Conservation (phyloP, 1,140 invertebrate genomes). For the Samia ricini region DNA sequence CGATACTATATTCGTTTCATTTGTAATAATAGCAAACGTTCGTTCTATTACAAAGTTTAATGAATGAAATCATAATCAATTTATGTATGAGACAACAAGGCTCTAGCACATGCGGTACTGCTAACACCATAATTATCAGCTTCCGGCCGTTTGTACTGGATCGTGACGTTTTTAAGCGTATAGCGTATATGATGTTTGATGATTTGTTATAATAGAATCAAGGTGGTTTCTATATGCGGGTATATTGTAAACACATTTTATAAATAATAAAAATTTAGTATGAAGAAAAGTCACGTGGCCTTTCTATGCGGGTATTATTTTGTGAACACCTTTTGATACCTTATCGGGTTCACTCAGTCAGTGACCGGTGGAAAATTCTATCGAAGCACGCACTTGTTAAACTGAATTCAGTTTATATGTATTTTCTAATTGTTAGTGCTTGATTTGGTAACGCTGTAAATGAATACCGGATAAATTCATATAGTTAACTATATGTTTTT, state of each 20-base stretch:
- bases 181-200: background rate
- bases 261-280: background rate
- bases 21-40: background rate
- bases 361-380: too few species aligned
- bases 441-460: too few species aligned
- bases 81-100: constrained; percentile 36
- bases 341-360: too few species aligned
- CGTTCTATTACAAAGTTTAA: constrained; percentile 9
- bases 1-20: background rate
- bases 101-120: constrained; percentile 32
- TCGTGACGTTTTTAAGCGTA: constrained; percentile 6
- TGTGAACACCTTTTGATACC: too few species aligned
- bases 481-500: too few species aligned
- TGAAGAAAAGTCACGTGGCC: too few species aligned
- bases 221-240: background rate
- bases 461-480: too few species aligned
- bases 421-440: too few species aligned
- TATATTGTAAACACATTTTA: background rate
- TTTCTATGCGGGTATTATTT: too few species aligned
- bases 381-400: too few species aligned
- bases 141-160: constrained; percentile 36
- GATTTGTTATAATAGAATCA: constrained; percentile 1
- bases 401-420: too few species aligned
- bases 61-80: constrained; percentile 52
- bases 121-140: constrained; percentile 27